A percentile compares a stretch with the other conserved stretches of the same genome.
These are phyloP conservation scores for Chrysopilus asiliformis DNA, from an alignment of 2,888 invertebrate species.

Conservation along the genomic window DNA sequence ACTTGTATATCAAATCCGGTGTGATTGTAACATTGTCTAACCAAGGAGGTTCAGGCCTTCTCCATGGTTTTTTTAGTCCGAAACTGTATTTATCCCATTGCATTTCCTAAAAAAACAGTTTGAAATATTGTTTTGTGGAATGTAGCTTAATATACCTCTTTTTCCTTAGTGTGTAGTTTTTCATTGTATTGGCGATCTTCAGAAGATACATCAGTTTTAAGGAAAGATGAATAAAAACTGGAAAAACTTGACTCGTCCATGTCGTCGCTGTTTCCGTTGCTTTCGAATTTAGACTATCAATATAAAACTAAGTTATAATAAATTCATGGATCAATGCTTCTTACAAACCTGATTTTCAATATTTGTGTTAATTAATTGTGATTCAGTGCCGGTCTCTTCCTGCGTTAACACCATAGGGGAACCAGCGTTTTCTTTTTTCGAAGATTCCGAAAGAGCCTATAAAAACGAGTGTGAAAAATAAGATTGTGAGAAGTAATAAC, in stretches of 20 bases:
- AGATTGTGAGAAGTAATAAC: too few relatives aligned
- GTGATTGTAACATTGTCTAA: constrained; percentile 43
- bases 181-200: constrained; percentile 31
- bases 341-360: too few relatives aligned
- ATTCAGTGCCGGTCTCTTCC: constrained; percentile 23
- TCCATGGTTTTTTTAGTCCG: constrained; percentile 6
- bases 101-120: constrained; percentile 8
- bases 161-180: constrained; percentile 16
- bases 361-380: too few relatives aligned
- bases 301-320: constrained; percentile 3
- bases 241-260: constrained; percentile 50
- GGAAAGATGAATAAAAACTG: constrained; percentile 56
- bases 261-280: constrained; percentile 32
- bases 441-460: constrained; percentile 44
- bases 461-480: too few relatives aligned
- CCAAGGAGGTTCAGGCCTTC: constrained; percentile 43
- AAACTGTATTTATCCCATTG: constrained; percentile 7
- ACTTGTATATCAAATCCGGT: constrained; percentile 45
- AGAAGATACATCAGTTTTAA: constrained; percentile 46
- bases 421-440: constrained; percentile 41
- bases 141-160: constrained; percentile 5
- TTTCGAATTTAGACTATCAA: constrained; percentile 24
- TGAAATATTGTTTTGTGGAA: neutral
- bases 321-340: neutral
- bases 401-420: constrained; percentile 32